Evolutionary conservation across 2,888 invertebrate genomes (phyloP), one percentile per base, ranked within the genome.

Genomic region (Raillietiella orientalis): DNA sequence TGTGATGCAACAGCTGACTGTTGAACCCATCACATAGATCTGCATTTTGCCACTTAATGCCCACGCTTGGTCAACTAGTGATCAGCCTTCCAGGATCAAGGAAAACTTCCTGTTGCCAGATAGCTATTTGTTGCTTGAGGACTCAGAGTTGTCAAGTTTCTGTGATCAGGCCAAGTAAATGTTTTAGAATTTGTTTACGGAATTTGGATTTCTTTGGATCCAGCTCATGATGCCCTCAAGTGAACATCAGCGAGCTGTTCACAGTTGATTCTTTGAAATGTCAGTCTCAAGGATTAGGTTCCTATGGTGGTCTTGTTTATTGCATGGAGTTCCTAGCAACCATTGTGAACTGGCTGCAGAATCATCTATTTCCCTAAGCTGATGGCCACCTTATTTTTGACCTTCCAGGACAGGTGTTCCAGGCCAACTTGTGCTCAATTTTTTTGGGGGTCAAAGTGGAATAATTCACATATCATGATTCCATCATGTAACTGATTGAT

Each of bases 81-180:
- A 66, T 96, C 36, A 96, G 96, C 0, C 90, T 93, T 10, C 84
- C 87, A 4, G 93, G 90, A 27, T 70, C 79, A 34, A 93, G 93
- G 0, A 96, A 96, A 53, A 84, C 87, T 4, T 87, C 90, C 3
- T 93, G 90, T 42, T 90, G 90, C 44, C 53, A 59, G 31, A 67
- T 66, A 43, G 70, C 87, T 52, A 53, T 59, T 20, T 55, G 66
- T 31, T 62, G 75, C 38, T 57, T 82, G 27, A 55, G 52, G 32
- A 49, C 53, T 31, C 45, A 74, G 17, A 75, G 72, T 19, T 58
- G 90, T 37, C 64, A 69, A 44, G 66, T 77, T 9, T 58, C 66
- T 4, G 52, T 87, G 13, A 56, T 93, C 5, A 93, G 93, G 39
- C 46, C 65, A 28, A 58, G 53, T 52, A 37, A 38, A 30, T 11